phyloP scores from a whole-genome alignment of 1,140 invertebrate genomes.

The Macrosteles quadrilineatus region DNA sequence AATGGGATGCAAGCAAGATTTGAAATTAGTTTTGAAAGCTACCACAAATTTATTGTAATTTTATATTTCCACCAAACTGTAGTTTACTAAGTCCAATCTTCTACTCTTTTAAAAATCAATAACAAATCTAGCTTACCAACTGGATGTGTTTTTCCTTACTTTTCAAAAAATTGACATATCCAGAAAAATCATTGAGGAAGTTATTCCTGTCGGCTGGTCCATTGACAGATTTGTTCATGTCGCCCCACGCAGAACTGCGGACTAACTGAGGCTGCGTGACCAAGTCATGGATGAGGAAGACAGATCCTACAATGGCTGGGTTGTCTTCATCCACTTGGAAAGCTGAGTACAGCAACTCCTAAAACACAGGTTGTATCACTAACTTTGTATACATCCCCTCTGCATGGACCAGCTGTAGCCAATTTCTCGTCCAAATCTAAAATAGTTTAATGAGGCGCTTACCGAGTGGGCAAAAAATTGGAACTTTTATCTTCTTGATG shows the following conservation, averaged over 20 bases:
- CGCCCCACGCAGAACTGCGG: slow-evolving; percentile 56
- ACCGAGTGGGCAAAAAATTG: neutral
- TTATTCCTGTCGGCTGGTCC: slow-evolving; percentile 52
- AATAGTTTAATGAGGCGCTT: neutral
- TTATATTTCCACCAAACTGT: no score
- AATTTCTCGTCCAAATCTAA: no score
- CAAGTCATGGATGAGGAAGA: slow-evolving; percentile 53
- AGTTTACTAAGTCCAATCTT: no score
- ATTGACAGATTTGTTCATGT: slow-evolving; percentile 52
- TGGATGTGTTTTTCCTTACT: slow-evolving; percentile 47
- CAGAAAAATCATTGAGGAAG: slow-evolving; percentile 58
- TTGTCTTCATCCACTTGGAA: slow-evolving; percentile 51
- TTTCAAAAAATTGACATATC: slow-evolving; percentile 56
- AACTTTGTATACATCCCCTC: neutral
- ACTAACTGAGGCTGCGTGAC: slow-evolving; percentile 53
- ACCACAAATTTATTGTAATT: no score
- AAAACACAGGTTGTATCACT: slow-evolving; percentile 25
- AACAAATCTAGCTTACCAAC: no score
- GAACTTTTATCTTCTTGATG: neutral
- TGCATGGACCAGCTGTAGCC: no score
- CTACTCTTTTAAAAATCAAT: no score
- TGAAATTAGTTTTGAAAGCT: no score
- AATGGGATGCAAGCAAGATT: no score
- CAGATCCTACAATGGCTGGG: slow-evolving; percentile 48
- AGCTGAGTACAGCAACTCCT: slow-evolving; percentile 48